phyloP scores from a whole-genome alignment of 2,797 vertebrate species.

The Acanthiza pusilla region DNA sequence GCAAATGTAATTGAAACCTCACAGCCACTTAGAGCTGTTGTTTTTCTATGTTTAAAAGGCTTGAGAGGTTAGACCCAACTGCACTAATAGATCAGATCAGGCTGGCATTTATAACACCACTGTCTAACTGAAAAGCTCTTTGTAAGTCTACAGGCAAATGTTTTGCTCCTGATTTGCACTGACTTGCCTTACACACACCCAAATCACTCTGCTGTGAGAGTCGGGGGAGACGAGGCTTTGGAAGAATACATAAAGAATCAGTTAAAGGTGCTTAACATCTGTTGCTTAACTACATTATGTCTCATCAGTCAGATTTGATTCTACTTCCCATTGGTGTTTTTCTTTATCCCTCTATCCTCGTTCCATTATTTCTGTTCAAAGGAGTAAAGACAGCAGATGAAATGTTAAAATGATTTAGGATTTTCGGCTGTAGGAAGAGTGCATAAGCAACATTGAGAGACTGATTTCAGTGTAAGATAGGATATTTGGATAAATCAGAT shows the following conservation, averaged over 20 bases:
- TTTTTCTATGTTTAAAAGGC: conserved; percentile 30
- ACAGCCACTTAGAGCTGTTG: conserved; percentile 59
- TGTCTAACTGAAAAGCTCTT: not conserved
- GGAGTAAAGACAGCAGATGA: conserved; percentile 17
- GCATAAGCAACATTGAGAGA: not conserved
- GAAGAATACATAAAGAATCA: conserved; percentile 41
- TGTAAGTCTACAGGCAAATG: not conserved
- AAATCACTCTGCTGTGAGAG: accelerated
- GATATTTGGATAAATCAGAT: not conserved
- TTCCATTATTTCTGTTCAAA: conserved; percentile 32
- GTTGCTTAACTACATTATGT: conserved; percentile 43
- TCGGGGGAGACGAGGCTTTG: not conserved
- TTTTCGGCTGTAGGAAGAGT: not conserved
- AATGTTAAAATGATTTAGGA: not conserved
- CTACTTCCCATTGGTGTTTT: conserved; percentile 8
- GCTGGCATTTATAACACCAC: not conserved
- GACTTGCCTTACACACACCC: not conserved
- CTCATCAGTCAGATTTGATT: conserved; percentile 49
- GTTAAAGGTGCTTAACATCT: conserved; percentile 60
- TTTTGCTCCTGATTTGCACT: not conserved
- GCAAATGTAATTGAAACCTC: conserved; percentile 70
- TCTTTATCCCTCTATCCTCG: conserved; percentile 20
- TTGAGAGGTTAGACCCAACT: conserved; percentile 58
- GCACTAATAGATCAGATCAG: conserved; percentile 13
- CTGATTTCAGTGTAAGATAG: not conserved